Evolutionary conservation across 2,113 vertebrate genomes (phyloP), one percentile per base, ranked within the genome.

Genomic region (Sminthopsis crassicaudata): DNA sequence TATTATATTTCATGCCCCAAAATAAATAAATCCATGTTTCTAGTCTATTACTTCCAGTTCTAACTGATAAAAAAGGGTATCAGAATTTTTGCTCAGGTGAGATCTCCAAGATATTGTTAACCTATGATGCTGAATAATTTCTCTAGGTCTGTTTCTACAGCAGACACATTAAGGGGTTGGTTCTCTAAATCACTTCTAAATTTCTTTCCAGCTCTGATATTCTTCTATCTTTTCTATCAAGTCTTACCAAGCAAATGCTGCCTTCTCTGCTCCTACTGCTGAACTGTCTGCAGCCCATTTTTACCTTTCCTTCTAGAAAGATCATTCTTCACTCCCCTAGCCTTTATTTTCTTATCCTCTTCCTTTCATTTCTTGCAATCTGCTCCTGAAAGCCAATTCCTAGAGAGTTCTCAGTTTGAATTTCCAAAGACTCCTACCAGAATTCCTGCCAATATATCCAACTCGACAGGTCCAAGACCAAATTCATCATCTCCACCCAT

Each of bases 21-120:
- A 96, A 95, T 91, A 94, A 22, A 96, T 54, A 60, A 95, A 95
- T 67, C 91, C 88, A n/a, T 90, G 84, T 96, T 97, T 92, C 97
- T 30, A 96, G 67, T 90, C 92, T 42, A 25, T 10, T 90, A 91
- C 55, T 91, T 90, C 96, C 93, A 95, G 7, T 84, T 84, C 19
- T 89, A 42, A 95, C 52, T 92, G 57, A 94, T 91, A 94, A 93
- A n/a, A n/a, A 26, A 92, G 93, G 91, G 46, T 53, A 30, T 11
- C 51, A 6, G 88, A 92, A 48, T 89, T 90, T 90, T 84, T 2
- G 0, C 46, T 54, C 2, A 0, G 84, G 96, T 95, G 27, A 50
- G 0, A 6, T 93, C 50, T 0, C 0, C 51, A 57, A 10, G 36
- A 52, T 42, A n/a, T 84, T 84, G 36, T 84, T 84, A 42, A 84